phyloP scores from a whole-genome alignment of 2,888 invertebrate species.

The Ommatoiulus sabulosus region DNA sequence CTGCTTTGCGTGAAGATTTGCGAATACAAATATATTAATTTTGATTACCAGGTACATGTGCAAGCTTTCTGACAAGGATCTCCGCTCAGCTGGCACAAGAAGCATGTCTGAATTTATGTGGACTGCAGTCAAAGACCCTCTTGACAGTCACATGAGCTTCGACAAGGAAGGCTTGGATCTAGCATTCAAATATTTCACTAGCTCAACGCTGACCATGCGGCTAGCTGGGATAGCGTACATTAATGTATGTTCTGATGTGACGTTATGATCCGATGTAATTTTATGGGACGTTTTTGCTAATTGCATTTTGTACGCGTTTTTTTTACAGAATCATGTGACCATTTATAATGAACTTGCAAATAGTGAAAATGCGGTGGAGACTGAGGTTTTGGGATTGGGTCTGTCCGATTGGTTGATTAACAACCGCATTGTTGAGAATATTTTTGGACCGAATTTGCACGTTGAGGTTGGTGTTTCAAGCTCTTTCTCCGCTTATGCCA shows the following conservation, averaged over 20 bases:
- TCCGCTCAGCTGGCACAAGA: constrained; percentile 87
- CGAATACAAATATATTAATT: background rate
- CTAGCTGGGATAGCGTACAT: constrained; percentile 94
- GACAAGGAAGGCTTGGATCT: constrained; percentile 89
- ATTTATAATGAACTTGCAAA: constrained; percentile 92
- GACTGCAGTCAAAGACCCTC: constrained; percentile 92
- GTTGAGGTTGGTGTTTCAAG: constrained; percentile 77
- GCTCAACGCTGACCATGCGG: constrained; percentile 92
- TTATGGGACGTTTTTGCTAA: background rate
- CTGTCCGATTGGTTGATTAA: constrained; percentile 89
- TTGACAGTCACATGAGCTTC: constrained; percentile 86
- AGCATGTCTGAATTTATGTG: constrained; percentile 98
- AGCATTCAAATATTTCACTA: constrained; percentile 97
- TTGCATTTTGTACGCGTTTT: background rate
- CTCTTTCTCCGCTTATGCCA: no score
- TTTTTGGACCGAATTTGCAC: constrained; percentile 97
- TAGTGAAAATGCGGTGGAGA: constrained; percentile 86
- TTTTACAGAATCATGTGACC: constrained; percentile 78
- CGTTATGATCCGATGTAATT: constrained; percentile 43
- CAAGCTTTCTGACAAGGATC: constrained; percentile 89
- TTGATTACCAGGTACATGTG: constrained; percentile 82
- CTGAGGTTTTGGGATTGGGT: constrained; percentile 84
- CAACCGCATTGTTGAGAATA: constrained; percentile 90
- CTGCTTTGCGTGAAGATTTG: constrained; percentile 27
- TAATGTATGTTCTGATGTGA: constrained; percentile 72